Evolutionary conservation across 2,888 invertebrate genomes (phyloP).

Genomic region (Leptura quadrifasciata): DNA sequence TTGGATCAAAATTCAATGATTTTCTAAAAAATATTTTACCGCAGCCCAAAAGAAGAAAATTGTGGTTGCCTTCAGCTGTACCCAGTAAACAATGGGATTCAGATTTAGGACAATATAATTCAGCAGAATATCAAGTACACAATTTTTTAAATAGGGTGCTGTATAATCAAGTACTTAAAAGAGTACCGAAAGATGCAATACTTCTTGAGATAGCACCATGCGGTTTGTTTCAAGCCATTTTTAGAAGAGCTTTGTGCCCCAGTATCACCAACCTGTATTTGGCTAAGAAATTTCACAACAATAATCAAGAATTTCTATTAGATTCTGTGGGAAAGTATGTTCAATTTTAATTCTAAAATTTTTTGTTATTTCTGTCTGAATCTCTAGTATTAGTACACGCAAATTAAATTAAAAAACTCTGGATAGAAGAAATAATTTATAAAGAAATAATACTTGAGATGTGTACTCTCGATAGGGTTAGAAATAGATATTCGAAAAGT

Average conservation of each 20-base stretch:
- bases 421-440: no score
- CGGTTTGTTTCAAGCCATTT: slow-evolving; percentile 87
- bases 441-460: no score
- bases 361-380: no score
- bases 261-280: slow-evolving; percentile 82
- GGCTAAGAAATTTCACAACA: slow-evolving; percentile 80
- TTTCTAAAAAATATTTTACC: slow-evolving; percentile 81
- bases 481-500: no score
- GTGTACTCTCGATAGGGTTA: no score
- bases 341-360: neutral
- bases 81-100: slow-evolving; percentile 79
- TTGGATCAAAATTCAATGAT: slow-evolving; percentile 77
- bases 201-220: slow-evolving; percentile 91
- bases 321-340: slow-evolving; percentile 64
- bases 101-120: slow-evolving; percentile 77
- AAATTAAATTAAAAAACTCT: no score
- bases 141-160: slow-evolving; percentile 82
- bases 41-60: slow-evolving; percentile 79
- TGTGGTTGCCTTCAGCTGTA: slow-evolving; percentile 90
- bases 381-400: no score
- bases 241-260: slow-evolving; percentile 81
- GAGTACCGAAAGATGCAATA: slow-evolving; percentile 86
- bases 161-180: slow-evolving; percentile 85
- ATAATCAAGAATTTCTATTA: slow-evolving; percentile 75
- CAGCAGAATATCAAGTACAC: slow-evolving; percentile 92